Evolutionary conservation across 1,140 invertebrate genomes (phyloP), one percentile per base, ranked within the genome.

Genomic region (Bradysia coprophila): DNA sequence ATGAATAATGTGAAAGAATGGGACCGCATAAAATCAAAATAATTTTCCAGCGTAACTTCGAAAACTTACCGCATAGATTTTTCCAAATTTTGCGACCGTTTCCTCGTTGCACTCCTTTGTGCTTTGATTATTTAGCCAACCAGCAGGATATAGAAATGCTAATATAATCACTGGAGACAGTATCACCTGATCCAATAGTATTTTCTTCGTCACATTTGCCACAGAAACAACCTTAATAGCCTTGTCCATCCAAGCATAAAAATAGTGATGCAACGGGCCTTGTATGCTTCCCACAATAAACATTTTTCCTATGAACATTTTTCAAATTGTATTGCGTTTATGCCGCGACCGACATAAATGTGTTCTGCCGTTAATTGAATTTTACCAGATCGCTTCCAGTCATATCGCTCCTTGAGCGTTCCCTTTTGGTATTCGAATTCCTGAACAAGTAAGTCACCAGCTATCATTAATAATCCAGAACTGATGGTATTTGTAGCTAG

Each of bases 211-310:
- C 11, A 84, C 69, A 9, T 71, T 72, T 28, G 53, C 55, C 1
- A 69, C 45, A 40, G 67, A 67, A 47, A 59, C 68, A 20, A 70
- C 67, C 6, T 83, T 84, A 46, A 83, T 62, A 33, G 71, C 40
- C 46, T 64, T 68, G 48, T 88, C 83, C 50, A 90, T 65, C 49
- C 76, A 70, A 22, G 67, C 54, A 55, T 90, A 90, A 49, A 84
- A 86, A 48, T 70, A 76, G 61, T 89, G 84, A 61, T 86, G 77
- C 23, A 81, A 61, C 2, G 79, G 76, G 18, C 82, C 82, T 54
- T 78, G 66, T 2, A 68, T 41, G 0, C 75, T 53, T 1, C 83
- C 83, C n/a, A 84, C 76, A 8, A 70, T 53, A 43, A 73, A 69
- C 73, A 87, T 84, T 38, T 72, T 62, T 31, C 49, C 73, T 38